Conservation (phyloP, 2,113 vertebrate species). For the Odocoileus hemionus region DNA sequence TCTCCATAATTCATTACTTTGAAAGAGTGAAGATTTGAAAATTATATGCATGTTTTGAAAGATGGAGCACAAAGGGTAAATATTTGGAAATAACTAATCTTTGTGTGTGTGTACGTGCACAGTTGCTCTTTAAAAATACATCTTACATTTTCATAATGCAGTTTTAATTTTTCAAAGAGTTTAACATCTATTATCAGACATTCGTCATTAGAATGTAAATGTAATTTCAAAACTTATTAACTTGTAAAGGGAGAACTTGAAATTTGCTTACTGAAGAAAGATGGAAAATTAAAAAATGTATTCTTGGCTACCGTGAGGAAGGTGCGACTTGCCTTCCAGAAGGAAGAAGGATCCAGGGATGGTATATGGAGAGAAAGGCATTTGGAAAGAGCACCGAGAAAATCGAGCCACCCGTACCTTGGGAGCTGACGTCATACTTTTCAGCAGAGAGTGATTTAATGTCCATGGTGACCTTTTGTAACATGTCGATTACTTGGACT, state of each 20-base stretch:
- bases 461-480: conserved; percentile 95
- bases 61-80: neutral
- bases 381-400: conserved; percentile 24
- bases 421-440: conserved; percentile 94
- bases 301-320: neutral
- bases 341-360: neutral
- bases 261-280: neutral
- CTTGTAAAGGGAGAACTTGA: neutral
- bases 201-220: neutral
- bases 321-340: neutral
- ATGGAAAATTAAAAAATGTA: neutral
- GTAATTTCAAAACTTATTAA: neutral
- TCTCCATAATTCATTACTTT: conserved; percentile 26
- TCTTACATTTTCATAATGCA: neutral
- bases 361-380: neutral
- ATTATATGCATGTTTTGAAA: neutral
- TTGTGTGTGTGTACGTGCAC: neutral
- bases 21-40: conserved; percentile 17
- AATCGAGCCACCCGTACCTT: conserved; percentile 83
- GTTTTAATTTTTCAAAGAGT: neutral
- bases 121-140: neutral
- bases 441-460: conserved; percentile 94
- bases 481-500: conserved; percentile 92
- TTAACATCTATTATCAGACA: neutral
- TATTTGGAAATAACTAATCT: conserved; percentile 11